These are phyloP conservation scores for Vulpes vulpes DNA, from an alignment of 2,113 vertebrate species.

Conservation along the genomic window DNA sequence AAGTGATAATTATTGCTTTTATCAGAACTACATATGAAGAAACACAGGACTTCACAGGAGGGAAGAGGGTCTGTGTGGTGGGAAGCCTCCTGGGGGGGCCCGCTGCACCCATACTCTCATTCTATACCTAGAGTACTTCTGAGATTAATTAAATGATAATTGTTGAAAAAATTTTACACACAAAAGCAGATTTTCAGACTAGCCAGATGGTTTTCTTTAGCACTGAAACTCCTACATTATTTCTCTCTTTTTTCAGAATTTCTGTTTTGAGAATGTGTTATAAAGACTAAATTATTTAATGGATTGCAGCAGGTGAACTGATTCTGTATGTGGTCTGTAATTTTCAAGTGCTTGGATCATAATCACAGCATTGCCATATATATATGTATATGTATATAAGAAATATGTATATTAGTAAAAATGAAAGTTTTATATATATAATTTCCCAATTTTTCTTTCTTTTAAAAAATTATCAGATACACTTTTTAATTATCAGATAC, in stretches of 20 bases:
- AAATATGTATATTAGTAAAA: neutral
- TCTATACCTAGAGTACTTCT: neutral
- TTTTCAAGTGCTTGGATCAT: neutral
- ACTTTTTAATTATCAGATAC: neutral
- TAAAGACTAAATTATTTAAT: constrained; percentile 54
- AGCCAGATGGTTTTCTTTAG: constrained; percentile 64
- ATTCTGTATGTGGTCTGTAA: neutral
- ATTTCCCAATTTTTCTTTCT: neutral
- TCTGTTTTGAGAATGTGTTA: constrained; percentile 54
- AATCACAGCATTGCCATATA: neutral
- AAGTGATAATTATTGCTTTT: neutral
- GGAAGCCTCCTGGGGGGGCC: neutral
- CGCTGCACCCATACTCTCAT: neutral
- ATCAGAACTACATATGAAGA: neutral
- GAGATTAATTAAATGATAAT: constrained; percentile 71
- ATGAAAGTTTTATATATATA: neutral
- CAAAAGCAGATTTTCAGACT: constrained; percentile 74
- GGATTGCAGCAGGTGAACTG: constrained; percentile 65
- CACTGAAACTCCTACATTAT: constrained; percentile 54
- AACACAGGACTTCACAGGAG: neutral
- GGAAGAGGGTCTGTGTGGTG: neutral
- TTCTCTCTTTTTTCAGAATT: constrained; percentile 20
- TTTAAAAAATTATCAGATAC: neutral
- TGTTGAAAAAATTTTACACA: constrained; percentile 46
- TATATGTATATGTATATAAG: neutral